These are phyloP conservation scores for Sepioteuthis lessoniana DNA, from an alignment of 2,888 invertebrate genomes.

Conservation along the genomic window DNA sequence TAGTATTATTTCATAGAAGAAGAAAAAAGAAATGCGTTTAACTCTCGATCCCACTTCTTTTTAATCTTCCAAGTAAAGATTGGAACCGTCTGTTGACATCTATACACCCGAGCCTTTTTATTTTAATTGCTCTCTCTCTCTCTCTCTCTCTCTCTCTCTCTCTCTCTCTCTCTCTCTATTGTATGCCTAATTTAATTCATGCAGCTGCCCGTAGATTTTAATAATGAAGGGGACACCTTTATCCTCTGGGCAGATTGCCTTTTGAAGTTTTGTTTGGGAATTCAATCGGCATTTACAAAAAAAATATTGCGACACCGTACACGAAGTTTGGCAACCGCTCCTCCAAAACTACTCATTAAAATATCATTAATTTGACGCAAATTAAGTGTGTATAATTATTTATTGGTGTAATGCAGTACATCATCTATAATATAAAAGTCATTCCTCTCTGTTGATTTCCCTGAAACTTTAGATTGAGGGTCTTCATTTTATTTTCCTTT, in stretches of 20 bases:
- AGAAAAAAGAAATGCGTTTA: neutral
- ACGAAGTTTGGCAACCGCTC: neutral
- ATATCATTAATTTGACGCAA: neutral
- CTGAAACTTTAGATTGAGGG: neutral
- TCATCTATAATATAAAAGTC: neutral
- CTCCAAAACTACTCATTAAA: neutral
- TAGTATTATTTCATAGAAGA: neutral
- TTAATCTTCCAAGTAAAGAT: neutral
- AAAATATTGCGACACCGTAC: neutral
- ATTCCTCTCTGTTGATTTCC: neutral
- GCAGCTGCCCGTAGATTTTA: neutral
- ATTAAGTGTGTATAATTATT: conserved; percentile 10
- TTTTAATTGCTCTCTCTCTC: neutral
- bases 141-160: neutral
- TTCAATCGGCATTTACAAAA: neutral
- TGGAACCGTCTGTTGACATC: conserved; percentile 11
- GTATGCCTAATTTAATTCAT: neutral
- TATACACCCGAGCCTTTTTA: neutral
- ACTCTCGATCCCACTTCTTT: neutral
- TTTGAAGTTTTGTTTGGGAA: neutral
- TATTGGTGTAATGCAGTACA: neutral
- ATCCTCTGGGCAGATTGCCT: conserved; percentile 8
- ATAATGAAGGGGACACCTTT: neutral
- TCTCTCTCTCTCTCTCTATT: neutral
- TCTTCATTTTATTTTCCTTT: neutral